These are phyloP conservation scores for Neopipo cinnamomea DNA, from an alignment of 2,113 vertebrate species.

Conservation along the genomic window DNA sequence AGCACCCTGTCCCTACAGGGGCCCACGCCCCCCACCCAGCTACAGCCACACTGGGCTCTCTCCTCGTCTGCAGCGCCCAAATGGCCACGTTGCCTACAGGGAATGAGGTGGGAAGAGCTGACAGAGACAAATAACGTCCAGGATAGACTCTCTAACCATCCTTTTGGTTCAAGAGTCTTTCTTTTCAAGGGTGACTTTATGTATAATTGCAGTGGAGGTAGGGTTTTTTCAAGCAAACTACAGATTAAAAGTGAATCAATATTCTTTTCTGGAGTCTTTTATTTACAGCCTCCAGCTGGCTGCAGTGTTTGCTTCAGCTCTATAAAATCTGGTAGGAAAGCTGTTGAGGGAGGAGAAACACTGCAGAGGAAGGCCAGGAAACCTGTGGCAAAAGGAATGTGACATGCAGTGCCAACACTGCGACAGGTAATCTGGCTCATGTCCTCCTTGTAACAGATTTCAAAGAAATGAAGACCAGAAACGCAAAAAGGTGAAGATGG, in stretches of 20 bases:
- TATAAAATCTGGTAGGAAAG: neutral
- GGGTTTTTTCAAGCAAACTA: neutral
- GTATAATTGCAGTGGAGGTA: neutral
- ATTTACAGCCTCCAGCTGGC: neutral
- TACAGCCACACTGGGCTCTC: neutral
- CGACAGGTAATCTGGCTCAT: neutral
- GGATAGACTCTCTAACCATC: neutral
- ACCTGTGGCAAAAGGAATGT: neutral
- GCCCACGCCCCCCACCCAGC: neutral
- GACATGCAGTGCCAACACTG: neutral
- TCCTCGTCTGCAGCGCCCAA: neutral
- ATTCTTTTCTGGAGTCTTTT: neutral
- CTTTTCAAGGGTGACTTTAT: neutral
- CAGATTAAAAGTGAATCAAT: neutral
- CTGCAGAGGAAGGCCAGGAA: neutral
- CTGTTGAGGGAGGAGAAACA: neutral
- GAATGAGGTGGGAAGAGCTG: neutral
- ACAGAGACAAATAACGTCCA: neutral
- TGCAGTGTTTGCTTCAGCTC: neutral
- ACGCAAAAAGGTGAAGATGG: neutral
- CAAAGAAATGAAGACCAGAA: neutral
- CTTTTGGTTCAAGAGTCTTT: neutral
- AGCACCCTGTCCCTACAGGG: accelerated
- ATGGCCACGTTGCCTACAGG: neutral
- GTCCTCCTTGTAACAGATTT: neutral